A percentile compares a stretch with the other conserved stretches of the same genome.
phyloP scores from a whole-genome alignment of 1,140 invertebrate genomes.

The Camponotus vicinus region DNA sequence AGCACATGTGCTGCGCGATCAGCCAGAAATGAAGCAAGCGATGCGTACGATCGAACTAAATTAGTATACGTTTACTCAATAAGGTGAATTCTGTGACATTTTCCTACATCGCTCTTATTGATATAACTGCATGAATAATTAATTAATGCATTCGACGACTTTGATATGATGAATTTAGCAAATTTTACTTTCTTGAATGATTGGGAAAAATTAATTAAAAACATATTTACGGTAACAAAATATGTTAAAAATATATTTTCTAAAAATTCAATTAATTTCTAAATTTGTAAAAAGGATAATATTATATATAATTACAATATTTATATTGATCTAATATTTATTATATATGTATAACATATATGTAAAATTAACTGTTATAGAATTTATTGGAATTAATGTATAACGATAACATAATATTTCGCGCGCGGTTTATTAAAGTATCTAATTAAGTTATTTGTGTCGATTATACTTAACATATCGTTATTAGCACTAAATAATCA shows the following conservation, averaged over 20 bases:
- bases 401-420: slow-evolving; percentile 4
- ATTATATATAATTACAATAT: neutral
- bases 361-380: neutral
- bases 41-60: slow-evolving; percentile 50
- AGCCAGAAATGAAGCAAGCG: slow-evolving; percentile 54
- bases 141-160: slow-evolving; percentile 44
- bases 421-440: neutral
- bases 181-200: slow-evolving; percentile 23
- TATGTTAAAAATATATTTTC: slow-evolving; percentile 19
- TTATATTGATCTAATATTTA: slow-evolving; percentile 22
- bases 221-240: neutral
- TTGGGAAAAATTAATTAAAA: slow-evolving; percentile 43
- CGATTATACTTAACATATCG: neutral
- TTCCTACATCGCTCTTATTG: slow-evolving; percentile 42
- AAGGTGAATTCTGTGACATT: slow-evolving; percentile 24
- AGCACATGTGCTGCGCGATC: slow-evolving; percentile 8
- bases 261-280: no score
- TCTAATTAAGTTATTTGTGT: slow-evolving; percentile 31
- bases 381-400: slow-evolving; percentile 2
- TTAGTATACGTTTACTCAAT: slow-evolving; percentile 65
- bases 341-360: neutral
- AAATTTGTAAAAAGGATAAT: neutral
- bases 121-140: slow-evolving; percentile 11
- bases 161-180: slow-evolving; percentile 26
- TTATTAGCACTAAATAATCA: neutral